Conservation (phyloP, 2,888 invertebrate genomes). For the Eupithecia centaureata region DNA sequence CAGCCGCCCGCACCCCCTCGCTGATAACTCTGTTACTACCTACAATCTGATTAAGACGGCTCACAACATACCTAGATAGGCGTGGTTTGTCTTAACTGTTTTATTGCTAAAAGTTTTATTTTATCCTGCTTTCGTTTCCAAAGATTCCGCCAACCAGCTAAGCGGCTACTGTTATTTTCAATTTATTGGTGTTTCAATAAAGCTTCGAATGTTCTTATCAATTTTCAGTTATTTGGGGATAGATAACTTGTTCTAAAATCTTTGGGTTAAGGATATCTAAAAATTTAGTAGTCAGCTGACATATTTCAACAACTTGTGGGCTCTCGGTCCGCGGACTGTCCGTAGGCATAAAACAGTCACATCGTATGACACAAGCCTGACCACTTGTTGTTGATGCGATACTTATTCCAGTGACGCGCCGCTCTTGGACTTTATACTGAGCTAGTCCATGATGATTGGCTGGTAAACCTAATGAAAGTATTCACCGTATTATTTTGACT, state of each 20-base stretch:
- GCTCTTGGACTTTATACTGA: neutral
- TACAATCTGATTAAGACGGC: neutral
- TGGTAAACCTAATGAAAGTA: neutral
- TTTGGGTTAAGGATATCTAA: too few relatives aligned
- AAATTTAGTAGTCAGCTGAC: neutral
- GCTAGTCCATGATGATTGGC: neutral
- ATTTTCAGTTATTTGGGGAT: too few relatives aligned
- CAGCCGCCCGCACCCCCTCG: constrained; percentile 29
- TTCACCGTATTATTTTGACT: neutral
- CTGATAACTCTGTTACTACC: constrained; percentile 19
- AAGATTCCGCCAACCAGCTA: too few relatives aligned
- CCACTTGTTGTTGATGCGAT: neutral
- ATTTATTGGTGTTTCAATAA: too few relatives aligned
- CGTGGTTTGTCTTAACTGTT: neutral
- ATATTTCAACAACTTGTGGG: neutral
- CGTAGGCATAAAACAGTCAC: neutral
- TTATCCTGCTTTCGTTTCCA: neutral
- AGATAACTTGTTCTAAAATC: too few relatives aligned
- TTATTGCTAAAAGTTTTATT: neutral
- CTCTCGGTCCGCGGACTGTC: too few relatives aligned
- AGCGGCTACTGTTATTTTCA: too few relatives aligned
- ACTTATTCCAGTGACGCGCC: neutral
- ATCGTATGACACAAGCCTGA: neutral
- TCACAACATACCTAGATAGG: neutral
- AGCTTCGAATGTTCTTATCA: too few relatives aligned